Evolutionary conservation across 2,888 invertebrate species (phyloP).

Genomic region (Limnephilus rhombicus): DNA sequence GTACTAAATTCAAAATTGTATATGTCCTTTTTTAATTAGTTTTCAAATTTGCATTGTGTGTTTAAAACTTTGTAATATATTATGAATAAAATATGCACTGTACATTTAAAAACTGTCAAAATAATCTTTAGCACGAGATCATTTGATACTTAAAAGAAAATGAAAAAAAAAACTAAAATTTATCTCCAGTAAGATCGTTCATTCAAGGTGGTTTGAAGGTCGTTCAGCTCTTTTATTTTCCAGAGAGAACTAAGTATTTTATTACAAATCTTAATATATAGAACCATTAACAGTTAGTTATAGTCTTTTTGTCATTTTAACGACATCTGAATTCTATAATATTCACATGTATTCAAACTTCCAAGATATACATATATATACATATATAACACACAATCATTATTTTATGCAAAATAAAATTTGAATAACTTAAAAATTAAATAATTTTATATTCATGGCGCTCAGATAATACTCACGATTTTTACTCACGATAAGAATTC

Average conservation of each 20-base stretch:
- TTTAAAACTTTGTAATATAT: no score
- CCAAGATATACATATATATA: no score
- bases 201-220: slow-evolving; percentile 28
- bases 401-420: neutral
- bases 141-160: neutral
- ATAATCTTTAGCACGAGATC: neutral
- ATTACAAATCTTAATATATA: neutral
- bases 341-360: neutral
- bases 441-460: neutral
- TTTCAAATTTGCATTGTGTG: neutral
- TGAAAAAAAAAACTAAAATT: neutral
- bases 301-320: slow-evolving; percentile 12
- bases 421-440: neutral
- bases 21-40: neutral
- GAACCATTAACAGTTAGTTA: neutral
- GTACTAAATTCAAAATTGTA: neutral
- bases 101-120: neutral
- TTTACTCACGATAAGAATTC: neutral
- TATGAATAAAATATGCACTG: neutral
- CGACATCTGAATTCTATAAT: neutral
- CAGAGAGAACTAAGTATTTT: neutral
- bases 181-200: neutral
- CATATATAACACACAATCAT: neutral
- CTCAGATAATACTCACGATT: neutral
- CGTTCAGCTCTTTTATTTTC: neutral